Evolutionary conservation across 2,888 invertebrate genomes (phyloP).

Genomic region (Limnephilus lunatus): DNA sequence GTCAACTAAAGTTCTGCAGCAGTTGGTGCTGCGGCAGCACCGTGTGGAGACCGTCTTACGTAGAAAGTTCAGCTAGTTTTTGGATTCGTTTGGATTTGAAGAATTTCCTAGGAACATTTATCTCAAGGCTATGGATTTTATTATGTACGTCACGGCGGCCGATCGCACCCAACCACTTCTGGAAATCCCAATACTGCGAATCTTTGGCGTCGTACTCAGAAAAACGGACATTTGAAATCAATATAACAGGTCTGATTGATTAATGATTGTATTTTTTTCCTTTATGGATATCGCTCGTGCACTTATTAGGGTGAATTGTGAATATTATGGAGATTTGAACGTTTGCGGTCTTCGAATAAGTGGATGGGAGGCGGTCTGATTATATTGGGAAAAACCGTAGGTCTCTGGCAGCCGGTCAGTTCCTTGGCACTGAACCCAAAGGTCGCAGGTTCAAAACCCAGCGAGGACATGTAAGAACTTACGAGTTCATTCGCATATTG

Average conservation of each 20-base stretch:
- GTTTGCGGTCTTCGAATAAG: not conserved
- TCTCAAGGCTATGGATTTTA: not conserved
- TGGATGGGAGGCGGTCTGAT: not conserved
- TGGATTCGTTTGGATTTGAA: not conserved
- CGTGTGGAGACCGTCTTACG: too few relatives aligned
- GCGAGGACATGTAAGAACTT: not conserved
- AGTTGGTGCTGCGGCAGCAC: too few relatives aligned
- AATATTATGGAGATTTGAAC: not conserved
- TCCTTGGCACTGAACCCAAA: not conserved
- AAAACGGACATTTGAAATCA: not conserved
- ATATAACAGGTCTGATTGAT: not conserved
- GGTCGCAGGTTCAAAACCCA: not conserved
- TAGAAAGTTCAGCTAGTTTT: not conserved
- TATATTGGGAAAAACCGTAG: not conserved
- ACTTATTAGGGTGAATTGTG: not conserved
- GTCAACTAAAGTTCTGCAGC: too few relatives aligned
- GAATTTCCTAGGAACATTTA: not conserved
- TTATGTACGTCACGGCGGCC: constrained; percentile 2
- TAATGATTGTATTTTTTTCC: not conserved
- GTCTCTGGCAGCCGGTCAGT: not conserved
- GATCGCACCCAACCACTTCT: not conserved
- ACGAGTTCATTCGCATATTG: not conserved
- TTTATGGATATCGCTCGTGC: not conserved
- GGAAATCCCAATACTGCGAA: constrained; percentile 2
- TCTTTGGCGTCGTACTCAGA: not conserved